Percentiles rank a stretch among this genome's conserved stretches.
phyloP scores from a whole-genome alignment of 2,797 vertebrate species.

The Notamacropus eugenii region DNA sequence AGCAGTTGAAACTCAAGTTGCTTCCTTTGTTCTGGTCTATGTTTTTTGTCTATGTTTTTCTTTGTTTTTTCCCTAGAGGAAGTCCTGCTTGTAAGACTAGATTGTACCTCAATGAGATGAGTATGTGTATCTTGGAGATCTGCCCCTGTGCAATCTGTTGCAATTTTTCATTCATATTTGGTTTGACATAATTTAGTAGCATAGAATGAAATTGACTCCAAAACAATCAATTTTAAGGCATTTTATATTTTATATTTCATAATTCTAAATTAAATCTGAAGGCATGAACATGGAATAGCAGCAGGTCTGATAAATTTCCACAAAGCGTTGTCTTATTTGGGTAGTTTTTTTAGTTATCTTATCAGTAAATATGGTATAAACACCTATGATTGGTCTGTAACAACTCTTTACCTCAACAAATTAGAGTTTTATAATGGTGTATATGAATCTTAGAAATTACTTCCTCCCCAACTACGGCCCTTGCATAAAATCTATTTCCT shows the following conservation, averaged over 20 bases:
- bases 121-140: background rate
- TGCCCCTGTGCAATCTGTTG: background rate
- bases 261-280: constrained; percentile 19
- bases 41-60: background rate
- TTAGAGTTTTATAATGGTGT: background rate
- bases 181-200: background rate
- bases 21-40: background rate
- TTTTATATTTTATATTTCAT: background rate
- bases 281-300: background rate
- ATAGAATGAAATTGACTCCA: background rate
- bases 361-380: background rate
- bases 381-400: background rate
- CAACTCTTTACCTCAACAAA: background rate
- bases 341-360: background rate
- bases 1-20: background rate
- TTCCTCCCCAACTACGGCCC: background rate
- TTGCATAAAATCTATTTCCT: background rate
- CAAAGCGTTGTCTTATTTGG: background rate
- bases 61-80: background rate
- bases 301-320: constrained; percentile 19
- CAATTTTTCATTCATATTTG: background rate
- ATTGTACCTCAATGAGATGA: background rate
- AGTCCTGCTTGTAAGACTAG: background rate
- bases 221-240: constrained; percentile 31
- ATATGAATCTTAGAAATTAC: background rate